Evolutionary conservation across 2,113 vertebrate genomes (phyloP).

Genomic region (Hydrolagus affinis): DNA sequence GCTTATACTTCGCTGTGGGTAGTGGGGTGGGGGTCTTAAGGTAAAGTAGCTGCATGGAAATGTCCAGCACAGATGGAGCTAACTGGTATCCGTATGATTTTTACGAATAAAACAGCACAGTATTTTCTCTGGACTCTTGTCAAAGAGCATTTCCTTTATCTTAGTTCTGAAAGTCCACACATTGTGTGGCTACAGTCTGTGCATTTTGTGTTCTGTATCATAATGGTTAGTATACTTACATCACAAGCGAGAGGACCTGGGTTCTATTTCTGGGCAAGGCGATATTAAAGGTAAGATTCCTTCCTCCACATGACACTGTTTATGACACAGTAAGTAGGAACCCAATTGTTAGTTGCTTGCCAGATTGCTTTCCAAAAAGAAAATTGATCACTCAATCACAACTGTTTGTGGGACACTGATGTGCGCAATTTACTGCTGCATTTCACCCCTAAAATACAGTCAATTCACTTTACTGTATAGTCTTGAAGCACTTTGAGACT

Average conservation of each 20-base stretch:
- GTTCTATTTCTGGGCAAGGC: too few relatives aligned
- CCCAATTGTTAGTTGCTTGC: too few relatives aligned
- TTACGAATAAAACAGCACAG: slow-evolving; percentile 88
- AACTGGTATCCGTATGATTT: slow-evolving; percentile 92
- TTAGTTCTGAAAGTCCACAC: background rate
- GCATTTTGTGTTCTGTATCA: background rate
- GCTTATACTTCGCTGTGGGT: slow-evolving; percentile 58
- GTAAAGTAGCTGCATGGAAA: slow-evolving; percentile 82
- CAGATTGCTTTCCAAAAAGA: too few relatives aligned
- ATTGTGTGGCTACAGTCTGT: background rate
- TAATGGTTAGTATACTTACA: background rate
- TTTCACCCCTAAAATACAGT: too few relatives aligned
- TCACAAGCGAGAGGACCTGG: background rate
- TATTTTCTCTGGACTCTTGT: slow-evolving; percentile 71
- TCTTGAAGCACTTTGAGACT: too few relatives aligned
- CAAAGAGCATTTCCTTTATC: slow-evolving; percentile 34
- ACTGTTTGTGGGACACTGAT: too few relatives aligned
- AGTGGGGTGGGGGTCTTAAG: slow-evolving; percentile 76
- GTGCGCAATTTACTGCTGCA: too few relatives aligned
- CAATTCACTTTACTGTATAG: too few relatives aligned
- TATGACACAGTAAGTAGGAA: too few relatives aligned
- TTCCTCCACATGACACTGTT: too few relatives aligned
- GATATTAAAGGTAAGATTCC: too few relatives aligned
- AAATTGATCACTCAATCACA: too few relatives aligned
- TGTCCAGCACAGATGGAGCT: slow-evolving; percentile 74